phyloP scores from a whole-genome alignment of 2,888 invertebrate species.

The Scaptomyza caliginosa region DNA sequence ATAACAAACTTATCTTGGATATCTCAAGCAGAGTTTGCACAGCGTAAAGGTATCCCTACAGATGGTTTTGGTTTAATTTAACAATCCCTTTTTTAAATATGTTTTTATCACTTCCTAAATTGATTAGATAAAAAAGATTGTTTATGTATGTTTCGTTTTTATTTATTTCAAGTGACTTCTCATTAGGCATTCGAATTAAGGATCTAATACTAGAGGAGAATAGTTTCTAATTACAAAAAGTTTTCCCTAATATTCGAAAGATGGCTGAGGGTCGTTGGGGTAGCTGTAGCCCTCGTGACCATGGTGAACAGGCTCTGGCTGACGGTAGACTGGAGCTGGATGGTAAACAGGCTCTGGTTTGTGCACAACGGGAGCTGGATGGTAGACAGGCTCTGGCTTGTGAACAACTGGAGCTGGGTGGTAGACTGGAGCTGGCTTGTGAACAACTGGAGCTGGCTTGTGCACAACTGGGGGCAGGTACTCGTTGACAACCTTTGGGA shows the following conservation, averaged over 20 bases:
- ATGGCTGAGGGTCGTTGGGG: slow-evolving; percentile 80
- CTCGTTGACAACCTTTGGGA: slow-evolving; percentile 7
- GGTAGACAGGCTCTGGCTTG: slow-evolving; percentile 27
- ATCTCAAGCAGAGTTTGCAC: too few species aligned
- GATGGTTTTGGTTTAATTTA: too few species aligned
- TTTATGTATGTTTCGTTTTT: slow-evolving; percentile 24
- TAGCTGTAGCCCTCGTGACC: slow-evolving; percentile 71
- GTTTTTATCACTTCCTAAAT: not conserved
- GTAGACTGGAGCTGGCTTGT: slow-evolving; percentile 5
- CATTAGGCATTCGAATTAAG: slow-evolving; percentile 40
- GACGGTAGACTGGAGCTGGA: slow-evolving; percentile 24
- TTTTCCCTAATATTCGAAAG: slow-evolving; percentile 72
- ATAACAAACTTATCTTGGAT: too few species aligned
- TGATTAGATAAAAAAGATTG: not conserved
- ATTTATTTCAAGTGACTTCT: slow-evolving; percentile 34
- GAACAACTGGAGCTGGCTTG: slow-evolving; percentile 13
- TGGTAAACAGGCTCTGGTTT: slow-evolving; percentile 27
- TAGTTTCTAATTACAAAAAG: slow-evolving; percentile 51
- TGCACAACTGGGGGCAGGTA: slow-evolving; percentile 5
- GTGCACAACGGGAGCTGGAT: not conserved
- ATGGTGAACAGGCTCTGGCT: slow-evolving; percentile 32
- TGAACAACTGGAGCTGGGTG: not conserved
- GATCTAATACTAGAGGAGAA: slow-evolving; percentile 74
- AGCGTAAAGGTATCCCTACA: too few species aligned
- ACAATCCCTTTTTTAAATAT: too few species aligned